Evolutionary conservation across 30 jellyfish, hydroid and myxozoan genomes (phyloP).

Genomic region (Hydra vulgaris): DNA sequence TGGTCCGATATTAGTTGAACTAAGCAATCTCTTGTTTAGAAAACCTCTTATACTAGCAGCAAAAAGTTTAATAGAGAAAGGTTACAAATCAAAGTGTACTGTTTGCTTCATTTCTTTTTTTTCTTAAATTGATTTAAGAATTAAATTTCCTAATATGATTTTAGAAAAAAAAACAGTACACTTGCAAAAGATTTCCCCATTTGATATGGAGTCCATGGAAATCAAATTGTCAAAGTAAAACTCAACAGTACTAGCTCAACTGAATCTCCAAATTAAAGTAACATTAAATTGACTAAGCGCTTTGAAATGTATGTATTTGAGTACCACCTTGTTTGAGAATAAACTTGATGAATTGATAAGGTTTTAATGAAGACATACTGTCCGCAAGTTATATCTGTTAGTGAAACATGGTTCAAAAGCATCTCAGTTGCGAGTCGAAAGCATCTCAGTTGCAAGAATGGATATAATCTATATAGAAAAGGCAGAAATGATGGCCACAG

Average conservation of each 20-base stretch:
- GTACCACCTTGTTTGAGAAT: background rate
- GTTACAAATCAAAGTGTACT: no score
- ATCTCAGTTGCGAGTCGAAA: background rate
- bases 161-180: background rate
- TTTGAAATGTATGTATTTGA: background rate
- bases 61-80: no score
- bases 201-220: background rate
- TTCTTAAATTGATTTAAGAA: no score
- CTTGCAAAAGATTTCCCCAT: background rate
- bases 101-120: no score
- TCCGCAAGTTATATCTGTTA: background rate
- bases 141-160: conserved; percentile 5
- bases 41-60: no score
- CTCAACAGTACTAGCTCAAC: background rate
- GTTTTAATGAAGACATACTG: background rate
- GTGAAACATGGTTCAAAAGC: background rate
- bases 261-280: background rate
- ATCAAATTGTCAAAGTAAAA: background rate
- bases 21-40: no score
- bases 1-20: no score
- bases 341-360: background rate
- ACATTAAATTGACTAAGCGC: background rate
- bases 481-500: background rate
- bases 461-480: background rate
- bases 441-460: background rate